These are phyloP conservation scores for Clinocottus analis DNA, from an alignment of 2,113 vertebrate genomes.

Conservation along the genomic window DNA sequence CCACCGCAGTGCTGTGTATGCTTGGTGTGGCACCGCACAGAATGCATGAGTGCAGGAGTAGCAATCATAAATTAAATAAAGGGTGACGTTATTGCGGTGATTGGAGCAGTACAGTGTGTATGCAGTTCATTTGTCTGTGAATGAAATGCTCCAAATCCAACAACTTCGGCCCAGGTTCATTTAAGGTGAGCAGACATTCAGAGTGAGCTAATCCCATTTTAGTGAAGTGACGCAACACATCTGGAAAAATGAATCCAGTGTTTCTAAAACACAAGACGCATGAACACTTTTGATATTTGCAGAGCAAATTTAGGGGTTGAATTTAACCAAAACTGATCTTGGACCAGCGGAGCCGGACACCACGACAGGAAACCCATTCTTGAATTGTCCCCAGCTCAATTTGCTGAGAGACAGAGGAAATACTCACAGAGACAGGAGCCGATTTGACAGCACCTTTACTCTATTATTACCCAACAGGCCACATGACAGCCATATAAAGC, in stretches of 20 bases:
- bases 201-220: neutral
- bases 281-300: neutral
- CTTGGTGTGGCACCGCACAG: no score
- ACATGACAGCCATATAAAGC: neutral
- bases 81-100: neutral
- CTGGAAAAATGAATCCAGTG: neutral
- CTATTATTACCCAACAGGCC: neutral
- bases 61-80: no score
- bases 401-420: neutral
- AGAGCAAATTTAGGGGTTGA: neutral
- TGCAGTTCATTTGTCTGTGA: neutral
- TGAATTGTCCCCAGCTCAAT: neutral
- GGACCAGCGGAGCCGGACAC: neutral
- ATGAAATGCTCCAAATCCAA: neutral
- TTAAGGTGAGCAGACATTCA: neutral
- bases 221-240: neutral
- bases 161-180: neutral
- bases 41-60: no score
- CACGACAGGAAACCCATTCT: conserved; percentile 10
- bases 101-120: neutral
- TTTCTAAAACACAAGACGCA: neutral
- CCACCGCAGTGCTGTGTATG: no score
- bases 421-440: neutral
- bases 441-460: neutral
- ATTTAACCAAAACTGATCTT: neutral